Conservation (phyloP, 2,113 vertebrate genomes). For the Sinocyclocheilus grahami region DNA sequence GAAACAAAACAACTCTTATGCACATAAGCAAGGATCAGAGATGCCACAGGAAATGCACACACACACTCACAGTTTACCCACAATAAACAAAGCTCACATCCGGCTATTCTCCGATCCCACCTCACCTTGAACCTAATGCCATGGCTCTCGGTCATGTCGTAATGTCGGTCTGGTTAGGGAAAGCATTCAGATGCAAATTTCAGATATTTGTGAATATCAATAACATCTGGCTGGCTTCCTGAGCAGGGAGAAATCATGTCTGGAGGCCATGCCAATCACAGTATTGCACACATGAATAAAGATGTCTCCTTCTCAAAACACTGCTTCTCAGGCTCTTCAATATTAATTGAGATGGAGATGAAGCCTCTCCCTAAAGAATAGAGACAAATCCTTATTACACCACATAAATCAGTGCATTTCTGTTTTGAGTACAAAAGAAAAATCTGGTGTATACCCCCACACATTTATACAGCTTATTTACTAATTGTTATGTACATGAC, state of each 20-base stretch:
- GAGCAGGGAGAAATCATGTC: slow-evolving; percentile 63
- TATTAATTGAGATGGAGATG: slow-evolving; percentile 65
- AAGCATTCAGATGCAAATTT: slow-evolving; percentile 67
- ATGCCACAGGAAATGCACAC: slow-evolving; percentile 27
- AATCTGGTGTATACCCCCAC: neutral
- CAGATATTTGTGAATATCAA: slow-evolving; percentile 71
- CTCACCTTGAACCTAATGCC: slow-evolving; percentile 48
- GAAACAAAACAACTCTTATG: neutral
- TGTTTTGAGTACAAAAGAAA: neutral
- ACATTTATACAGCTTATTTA: neutral
- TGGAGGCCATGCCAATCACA: slow-evolving; percentile 71
- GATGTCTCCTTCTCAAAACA: slow-evolving; percentile 60
- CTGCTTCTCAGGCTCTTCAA: slow-evolving; percentile 57
- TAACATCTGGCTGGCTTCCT: slow-evolving; percentile 71
- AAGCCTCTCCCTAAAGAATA: slow-evolving; percentile 47
- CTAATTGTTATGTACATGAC: neutral
- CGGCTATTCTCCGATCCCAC: slow-evolving; percentile 43
- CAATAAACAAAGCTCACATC: slow-evolving; percentile 39
- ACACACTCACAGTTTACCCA: neutral
- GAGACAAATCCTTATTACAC: slow-evolving; percentile 13
- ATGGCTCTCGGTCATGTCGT: slow-evolving; percentile 13
- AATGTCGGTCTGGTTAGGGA: slow-evolving; percentile 14
- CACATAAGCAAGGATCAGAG: slow-evolving; percentile 40
- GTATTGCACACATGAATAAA: slow-evolving; percentile 72
- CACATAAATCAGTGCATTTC: neutral